Evolutionary conservation across 1,140 invertebrate genomes (phyloP), one percentile per base, ranked within the genome.

Genomic region (Macrosteles quadrilineatus): DNA sequence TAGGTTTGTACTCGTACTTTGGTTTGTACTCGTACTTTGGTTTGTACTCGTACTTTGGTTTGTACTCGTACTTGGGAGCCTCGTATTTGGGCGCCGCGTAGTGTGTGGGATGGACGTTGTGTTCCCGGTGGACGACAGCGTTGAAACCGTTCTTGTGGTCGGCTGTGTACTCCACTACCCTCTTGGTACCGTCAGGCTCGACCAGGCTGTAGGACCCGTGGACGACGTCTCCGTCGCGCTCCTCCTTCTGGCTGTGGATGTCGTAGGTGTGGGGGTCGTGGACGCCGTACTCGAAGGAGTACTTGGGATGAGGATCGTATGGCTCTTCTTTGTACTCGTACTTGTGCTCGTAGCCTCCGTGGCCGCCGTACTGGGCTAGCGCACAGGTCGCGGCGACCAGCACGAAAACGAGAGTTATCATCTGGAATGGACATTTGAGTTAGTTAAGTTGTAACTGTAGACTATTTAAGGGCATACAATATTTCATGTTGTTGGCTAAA

Each of bases 211-310:
- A 67, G 77, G 76, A 12, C 75, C 72, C 85, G 71, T 27, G 19
- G 27, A 73, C 68, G 69, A 67, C 74, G 64, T 82, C 80, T 27
- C 83, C 80, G 68, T 84, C 81, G 66, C 81, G 77, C 40, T 75
- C 74, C 70, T 84, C 83, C 76, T 79, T 79, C 67, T 84, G 82
- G 45, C 72, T 76, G 68, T 85, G 84, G 66, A 80, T 77, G 77
- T 86, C 85, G 32, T 81, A 81, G 2, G 83, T 84, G 55, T 81
- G 76, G 3, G 80, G 80, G 69, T 86, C 85, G 69, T 82, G 79
- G 1, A 86, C 84, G n/a, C 79, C 81, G 75, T 87, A 86, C 67
- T 82, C 81, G 76, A 81, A 86, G 29, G 79, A 76, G 73, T 87
- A 86, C 19, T 80, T 78, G 36, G 79, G 78, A 68, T 77, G 68